Conservation (phyloP, 2,888 invertebrate genomes). For the Siphlonurus alternatus region DNA sequence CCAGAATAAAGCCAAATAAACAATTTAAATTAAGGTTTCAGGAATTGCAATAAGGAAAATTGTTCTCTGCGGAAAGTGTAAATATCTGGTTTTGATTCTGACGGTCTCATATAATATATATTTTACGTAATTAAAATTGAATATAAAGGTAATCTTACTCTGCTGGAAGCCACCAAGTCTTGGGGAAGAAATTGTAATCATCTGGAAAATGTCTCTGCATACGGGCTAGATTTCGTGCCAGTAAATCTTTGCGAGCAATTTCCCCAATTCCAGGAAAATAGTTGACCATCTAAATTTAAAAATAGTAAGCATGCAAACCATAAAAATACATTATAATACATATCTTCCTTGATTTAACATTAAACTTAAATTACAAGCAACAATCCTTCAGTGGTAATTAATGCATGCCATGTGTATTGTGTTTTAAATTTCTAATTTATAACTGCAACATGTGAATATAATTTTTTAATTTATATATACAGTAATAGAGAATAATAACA, state of each 20-base stretch:
- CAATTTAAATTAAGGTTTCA: too few relatives aligned
- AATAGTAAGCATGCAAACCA: constrained; percentile 14
- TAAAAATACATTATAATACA: background rate
- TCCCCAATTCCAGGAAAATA: constrained; percentile 87
- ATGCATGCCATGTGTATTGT: background rate
- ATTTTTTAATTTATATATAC: too few relatives aligned
- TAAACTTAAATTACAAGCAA: background rate
- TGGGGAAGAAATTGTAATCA: constrained; percentile 84
- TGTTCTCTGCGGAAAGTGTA: too few relatives aligned
- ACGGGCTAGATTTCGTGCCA: constrained; percentile 76
- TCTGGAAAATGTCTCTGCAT: constrained; percentile 78
- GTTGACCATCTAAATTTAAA: constrained; percentile 84
- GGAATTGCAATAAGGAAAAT: too few relatives aligned
- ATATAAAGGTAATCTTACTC: too few relatives aligned
- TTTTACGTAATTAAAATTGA: too few relatives aligned
- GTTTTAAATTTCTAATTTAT: background rate
- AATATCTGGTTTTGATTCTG: too few relatives aligned
- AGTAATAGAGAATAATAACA: too few relatives aligned
- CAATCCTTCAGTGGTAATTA: background rate
- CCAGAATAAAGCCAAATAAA: too few relatives aligned
- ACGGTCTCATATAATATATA: too few relatives aligned
- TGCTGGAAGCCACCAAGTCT: constrained; percentile 85
- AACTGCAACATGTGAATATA: too few relatives aligned
- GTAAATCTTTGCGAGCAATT: constrained; percentile 74
- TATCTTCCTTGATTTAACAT: background rate